A percentile compares a stretch with the other conserved stretches of the same genome.
These are phyloP conservation scores for Nymphalis c-album DNA, from an alignment of 2,888 invertebrate species.

Conservation along the genomic window DNA sequence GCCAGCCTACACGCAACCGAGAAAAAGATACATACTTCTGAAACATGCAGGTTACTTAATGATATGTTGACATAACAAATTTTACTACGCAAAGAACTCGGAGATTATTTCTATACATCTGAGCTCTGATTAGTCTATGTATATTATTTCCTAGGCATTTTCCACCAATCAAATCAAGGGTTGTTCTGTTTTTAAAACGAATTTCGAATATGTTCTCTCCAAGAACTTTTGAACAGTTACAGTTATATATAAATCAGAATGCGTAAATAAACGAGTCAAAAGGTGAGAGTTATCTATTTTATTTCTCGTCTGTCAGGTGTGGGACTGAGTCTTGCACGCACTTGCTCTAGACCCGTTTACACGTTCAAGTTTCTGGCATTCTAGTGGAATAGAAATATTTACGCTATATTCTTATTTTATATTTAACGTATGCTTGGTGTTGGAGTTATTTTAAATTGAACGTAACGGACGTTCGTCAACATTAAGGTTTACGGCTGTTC, in stretches of 20 bases:
- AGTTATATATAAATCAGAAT: slow-evolving; percentile 24
- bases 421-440: not conserved
- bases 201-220: not conserved
- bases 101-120: too few species aligned
- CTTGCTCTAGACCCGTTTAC: slow-evolving; percentile 46
- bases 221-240: slow-evolving; percentile 10
- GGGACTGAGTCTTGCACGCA: slow-evolving; percentile 61
- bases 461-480: too few species aligned
- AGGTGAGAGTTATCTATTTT: slow-evolving; percentile 57
- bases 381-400: not conserved
- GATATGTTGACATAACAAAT: too few species aligned
- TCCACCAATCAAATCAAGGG: too few species aligned
- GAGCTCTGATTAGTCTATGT: too few species aligned
- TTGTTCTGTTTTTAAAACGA: not conserved
- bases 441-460: too few species aligned
- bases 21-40: too few species aligned
- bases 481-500: too few species aligned
- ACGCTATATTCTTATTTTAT: not conserved
- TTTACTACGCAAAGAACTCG: too few species aligned
- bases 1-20: too few species aligned
- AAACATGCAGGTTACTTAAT: too few species aligned
- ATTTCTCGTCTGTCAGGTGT: slow-evolving; percentile 55
- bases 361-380: slow-evolving; percentile 16
- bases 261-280: slow-evolving; percentile 31
- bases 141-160: too few species aligned